Percentiles rank a stretch among this genome's conserved stretches.
Evolutionary conservation across 2,113 vertebrate genomes (phyloP).

Genomic region (Picathartes gymnocephalus): DNA sequence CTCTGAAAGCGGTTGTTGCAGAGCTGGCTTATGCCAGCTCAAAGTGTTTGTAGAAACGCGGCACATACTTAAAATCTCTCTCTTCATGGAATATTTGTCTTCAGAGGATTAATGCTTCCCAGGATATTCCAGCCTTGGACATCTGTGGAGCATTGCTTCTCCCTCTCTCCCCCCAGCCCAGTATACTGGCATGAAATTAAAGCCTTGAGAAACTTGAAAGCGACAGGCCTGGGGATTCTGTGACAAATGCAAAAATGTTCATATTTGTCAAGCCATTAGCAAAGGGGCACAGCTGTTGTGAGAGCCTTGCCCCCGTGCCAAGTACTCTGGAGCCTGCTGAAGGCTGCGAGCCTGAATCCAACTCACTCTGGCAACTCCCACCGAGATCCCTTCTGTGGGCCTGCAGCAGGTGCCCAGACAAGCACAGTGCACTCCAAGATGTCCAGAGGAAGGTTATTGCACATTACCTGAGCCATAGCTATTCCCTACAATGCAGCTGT

Average conservation of each 20-base stretch:
- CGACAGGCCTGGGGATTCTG: slow-evolving; percentile 52
- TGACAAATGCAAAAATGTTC: slow-evolving; percentile 54
- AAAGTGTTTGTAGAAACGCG: background rate
- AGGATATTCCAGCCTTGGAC: slow-evolving; percentile 20
- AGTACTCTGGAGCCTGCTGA: background rate
- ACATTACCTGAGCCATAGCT: background rate
- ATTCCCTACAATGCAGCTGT: background rate
- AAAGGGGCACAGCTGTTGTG: slow-evolving; percentile 46
- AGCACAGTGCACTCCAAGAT: background rate
- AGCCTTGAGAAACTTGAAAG: slow-evolving; percentile 60
- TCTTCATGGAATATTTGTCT: slow-evolving; percentile 35
- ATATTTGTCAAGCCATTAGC: slow-evolving; percentile 54
- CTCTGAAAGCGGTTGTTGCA: background rate
- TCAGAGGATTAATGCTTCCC: slow-evolving; percentile 54
- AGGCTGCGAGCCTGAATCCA: background rate
- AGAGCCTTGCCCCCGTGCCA: slow-evolving; percentile 15
- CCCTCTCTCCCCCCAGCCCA: background rate
- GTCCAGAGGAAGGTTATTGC: background rate
- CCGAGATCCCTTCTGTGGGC: background rate
- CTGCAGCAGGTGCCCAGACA: background rate
- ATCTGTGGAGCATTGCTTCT: slow-evolving; percentile 44
- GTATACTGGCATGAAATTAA: slow-evolving; percentile 46
- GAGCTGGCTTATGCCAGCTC: slow-evolving; percentile 16
- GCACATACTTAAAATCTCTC: background rate
- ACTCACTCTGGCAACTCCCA: background rate